A percentile compares a stretch with the other conserved stretches of the same genome.
Evolutionary conservation across 2,113 vertebrate species (phyloP).

Genomic region (Lycocorax pyrrhopterus): DNA sequence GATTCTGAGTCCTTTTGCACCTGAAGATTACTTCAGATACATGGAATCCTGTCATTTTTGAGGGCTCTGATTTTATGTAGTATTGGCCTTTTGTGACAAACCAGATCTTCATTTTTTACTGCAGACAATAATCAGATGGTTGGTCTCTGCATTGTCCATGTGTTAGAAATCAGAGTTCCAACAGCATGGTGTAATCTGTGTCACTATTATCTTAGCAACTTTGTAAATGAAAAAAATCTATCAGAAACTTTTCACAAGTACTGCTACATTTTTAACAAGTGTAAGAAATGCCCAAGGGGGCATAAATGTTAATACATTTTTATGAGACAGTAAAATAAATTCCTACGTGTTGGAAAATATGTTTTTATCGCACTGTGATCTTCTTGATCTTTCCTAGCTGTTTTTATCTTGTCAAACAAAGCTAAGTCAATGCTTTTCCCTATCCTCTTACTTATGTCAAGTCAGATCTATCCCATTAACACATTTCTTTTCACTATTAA

Average conservation of each 20-base stretch:
- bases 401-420: constrained; percentile 5
- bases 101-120: not conserved
- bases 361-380: not conserved
- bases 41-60: not conserved
- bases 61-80: not conserved
- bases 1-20: not conserved
- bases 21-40: not conserved
- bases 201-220: not conserved
- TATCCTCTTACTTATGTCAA: not conserved
- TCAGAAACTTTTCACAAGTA: not conserved
- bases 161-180: not conserved
- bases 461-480: not conserved
- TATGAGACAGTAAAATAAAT: not conserved
- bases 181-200: not conserved
- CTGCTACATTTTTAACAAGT: not conserved
- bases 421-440: constrained; percentile 3
- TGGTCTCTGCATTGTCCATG: not conserved
- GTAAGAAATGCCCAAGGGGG: not conserved
- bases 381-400: not conserved
- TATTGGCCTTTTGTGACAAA: not conserved
- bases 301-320: not conserved
- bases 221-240: not conserved
- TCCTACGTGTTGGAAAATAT: not conserved
- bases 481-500: not conserved
- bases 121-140: not conserved